phyloP scores from a whole-genome alignment of 1,140 invertebrate genomes.

The Semibalanus balanoides region DNA sequence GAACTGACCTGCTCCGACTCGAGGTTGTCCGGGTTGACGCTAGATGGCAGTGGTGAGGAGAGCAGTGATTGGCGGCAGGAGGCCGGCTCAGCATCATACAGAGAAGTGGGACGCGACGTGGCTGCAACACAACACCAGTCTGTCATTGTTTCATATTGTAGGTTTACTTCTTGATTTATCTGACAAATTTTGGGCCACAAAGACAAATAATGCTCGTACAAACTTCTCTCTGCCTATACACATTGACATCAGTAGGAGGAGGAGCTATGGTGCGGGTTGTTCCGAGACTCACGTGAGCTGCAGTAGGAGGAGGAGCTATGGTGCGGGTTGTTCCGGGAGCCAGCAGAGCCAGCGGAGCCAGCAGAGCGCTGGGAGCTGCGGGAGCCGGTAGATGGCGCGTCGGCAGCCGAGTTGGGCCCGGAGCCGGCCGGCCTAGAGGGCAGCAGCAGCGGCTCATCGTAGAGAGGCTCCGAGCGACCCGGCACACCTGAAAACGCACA shows the following conservation, averaged over 20 bases:
- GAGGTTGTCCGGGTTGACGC: background rate
- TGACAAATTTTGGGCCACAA: too few species aligned
- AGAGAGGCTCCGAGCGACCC: conserved; percentile 19
- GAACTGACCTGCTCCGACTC: background rate
- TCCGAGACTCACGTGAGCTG: background rate
- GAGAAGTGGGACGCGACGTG: background rate
- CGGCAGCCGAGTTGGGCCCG: background rate
- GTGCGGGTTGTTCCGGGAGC: background rate
- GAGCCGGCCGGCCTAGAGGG: conserved; percentile 12
- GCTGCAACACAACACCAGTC: background rate
- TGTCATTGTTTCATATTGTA: too few species aligned
- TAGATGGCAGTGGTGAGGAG: conserved; percentile 1
- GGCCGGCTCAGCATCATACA: background rate
- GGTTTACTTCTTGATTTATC: too few species aligned
- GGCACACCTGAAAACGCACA: background rate
- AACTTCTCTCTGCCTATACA: too few species aligned
- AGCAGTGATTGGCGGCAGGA: background rate
- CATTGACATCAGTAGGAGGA: too few species aligned
- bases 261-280: too few species aligned
- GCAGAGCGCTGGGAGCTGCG: conserved; percentile 11
- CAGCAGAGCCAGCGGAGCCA: conserved; percentile 1
- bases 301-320: background rate
- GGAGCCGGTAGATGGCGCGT: conserved; percentile 12
- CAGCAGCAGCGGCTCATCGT: conserved; percentile 19
- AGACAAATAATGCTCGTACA: too few species aligned